phyloP scores from a whole-genome alignment of 2,888 invertebrate genomes.

The Calameuta filiformis region DNA sequence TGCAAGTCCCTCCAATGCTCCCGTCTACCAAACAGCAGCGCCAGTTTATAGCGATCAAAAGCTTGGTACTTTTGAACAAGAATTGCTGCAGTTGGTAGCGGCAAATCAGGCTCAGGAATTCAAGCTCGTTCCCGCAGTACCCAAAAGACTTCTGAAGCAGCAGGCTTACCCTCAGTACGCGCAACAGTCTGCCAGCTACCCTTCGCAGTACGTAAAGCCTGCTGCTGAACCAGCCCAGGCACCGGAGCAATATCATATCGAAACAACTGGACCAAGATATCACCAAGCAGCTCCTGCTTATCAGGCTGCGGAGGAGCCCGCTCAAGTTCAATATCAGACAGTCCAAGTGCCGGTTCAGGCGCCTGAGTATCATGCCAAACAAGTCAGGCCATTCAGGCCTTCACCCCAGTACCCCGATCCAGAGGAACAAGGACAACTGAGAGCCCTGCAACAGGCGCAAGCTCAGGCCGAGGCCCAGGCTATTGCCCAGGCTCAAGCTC shows the following conservation, averaged over 20 bases:
- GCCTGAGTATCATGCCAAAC: constrained; percentile 38
- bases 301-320: constrained; percentile 39
- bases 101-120: constrained; percentile 61
- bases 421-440: constrained; percentile 30
- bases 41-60: constrained; percentile 47
- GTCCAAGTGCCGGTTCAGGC: constrained; percentile 32
- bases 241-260: constrained; percentile 58
- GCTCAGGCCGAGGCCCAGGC: constrained; percentile 40
- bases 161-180: constrained; percentile 41
- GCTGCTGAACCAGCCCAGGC: constrained; percentile 33
- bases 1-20: constrained; percentile 36
- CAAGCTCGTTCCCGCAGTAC: constrained; percentile 43
- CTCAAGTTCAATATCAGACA: constrained; percentile 33
- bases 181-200: constrained; percentile 46
- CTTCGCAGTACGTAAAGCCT: constrained; percentile 44
- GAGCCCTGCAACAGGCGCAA: constrained; percentile 28
- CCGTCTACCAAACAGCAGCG: constrained; percentile 44
- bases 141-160: constrained; percentile 35
- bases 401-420: constrained; percentile 42
- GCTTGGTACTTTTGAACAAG: constrained; percentile 59
- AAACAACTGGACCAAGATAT: constrained; percentile 52
- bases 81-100: constrained; percentile 54
- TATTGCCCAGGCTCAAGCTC: constrained; percentile 53
- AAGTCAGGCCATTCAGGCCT: constrained; percentile 39
- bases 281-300: constrained; percentile 39